phyloP scores from a whole-genome alignment of 2,113 vertebrate species.

The Crotalus viridis region DNA sequence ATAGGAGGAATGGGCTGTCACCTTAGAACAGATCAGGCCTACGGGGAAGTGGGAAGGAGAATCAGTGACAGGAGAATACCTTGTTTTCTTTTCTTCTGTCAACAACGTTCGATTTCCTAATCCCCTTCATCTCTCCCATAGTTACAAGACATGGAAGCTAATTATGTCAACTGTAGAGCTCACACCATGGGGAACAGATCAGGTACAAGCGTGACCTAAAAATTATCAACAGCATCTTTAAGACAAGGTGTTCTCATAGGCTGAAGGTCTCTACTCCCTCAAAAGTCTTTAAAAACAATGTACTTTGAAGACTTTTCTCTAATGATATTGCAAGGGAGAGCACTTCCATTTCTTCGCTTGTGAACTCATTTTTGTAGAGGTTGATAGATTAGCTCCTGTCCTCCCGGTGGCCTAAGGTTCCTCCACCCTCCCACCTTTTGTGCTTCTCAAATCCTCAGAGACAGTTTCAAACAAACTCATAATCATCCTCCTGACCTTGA shows the following conservation, averaged over 20 bases:
- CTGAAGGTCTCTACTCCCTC: neutral
- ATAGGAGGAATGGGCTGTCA: neutral
- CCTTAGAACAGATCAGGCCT: neutral
- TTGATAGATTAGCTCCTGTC: neutral
- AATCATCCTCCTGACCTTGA: neutral
- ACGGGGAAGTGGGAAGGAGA: neutral
- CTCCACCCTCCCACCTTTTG: neutral
- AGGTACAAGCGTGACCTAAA: neutral
- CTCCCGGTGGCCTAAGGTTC: neutral
- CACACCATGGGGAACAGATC: neutral
- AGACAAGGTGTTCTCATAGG: neutral
- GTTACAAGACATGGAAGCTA: neutral
- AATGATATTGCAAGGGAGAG: neutral
- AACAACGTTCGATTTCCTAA: neutral
- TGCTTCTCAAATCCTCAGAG: neutral
- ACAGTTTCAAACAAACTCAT: neutral
- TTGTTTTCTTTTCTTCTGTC: neutral
- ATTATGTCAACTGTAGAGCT: neutral
- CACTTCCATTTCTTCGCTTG: neutral
- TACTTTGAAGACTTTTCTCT: neutral
- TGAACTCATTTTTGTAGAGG: neutral
- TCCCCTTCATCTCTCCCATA: neutral
- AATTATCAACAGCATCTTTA: neutral
- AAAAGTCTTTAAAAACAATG: neutral
- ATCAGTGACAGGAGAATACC: neutral